Conservation (phyloP, 35 echinoderm and acorn worm species). For the Lytechinus variegatus region DNA sequence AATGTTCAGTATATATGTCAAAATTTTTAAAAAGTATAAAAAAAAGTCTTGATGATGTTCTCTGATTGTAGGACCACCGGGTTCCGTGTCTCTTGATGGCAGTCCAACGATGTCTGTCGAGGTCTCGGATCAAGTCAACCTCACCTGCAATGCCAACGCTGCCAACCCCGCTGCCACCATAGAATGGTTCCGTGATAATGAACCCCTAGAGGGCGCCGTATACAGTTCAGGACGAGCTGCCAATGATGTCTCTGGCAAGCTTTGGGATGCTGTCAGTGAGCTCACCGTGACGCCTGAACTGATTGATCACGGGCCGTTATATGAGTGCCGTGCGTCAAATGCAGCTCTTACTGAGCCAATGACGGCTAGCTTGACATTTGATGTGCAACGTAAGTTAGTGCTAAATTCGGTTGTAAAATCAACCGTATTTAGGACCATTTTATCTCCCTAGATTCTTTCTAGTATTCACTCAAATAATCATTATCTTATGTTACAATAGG, state of each 20-base stretch:
- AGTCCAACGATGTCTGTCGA: slow-evolving; percentile 59
- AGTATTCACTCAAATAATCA: too few relatives aligned
- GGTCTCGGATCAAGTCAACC: slow-evolving; percentile 54
- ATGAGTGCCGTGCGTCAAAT: slow-evolving; percentile 73
- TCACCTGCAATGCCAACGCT: slow-evolving; percentile 65
- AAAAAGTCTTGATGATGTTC: background rate
- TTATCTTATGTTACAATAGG: too few relatives aligned
- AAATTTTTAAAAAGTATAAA: too few relatives aligned
- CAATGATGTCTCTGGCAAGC: slow-evolving; percentile 61
- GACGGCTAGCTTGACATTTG: slow-evolving; percentile 51
- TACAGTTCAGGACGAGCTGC: slow-evolving; percentile 20
- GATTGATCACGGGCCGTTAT: slow-evolving; percentile 61
- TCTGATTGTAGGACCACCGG: slow-evolving; percentile 58
- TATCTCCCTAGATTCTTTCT: too few relatives aligned
- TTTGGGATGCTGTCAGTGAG: slow-evolving; percentile 73
- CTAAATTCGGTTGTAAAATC: background rate
- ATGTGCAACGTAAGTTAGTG: slow-evolving; percentile 84
- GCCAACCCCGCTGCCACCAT: slow-evolving; percentile 78
- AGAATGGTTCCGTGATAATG: slow-evolving; percentile 64
- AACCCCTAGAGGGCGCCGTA: slow-evolving; percentile 14
- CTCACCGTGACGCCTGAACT: slow-evolving; percentile 61
- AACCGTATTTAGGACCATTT: too few relatives aligned
- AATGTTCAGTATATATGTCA: too few relatives aligned
- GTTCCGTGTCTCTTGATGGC: slow-evolving; percentile 52
- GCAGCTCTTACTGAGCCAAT: slow-evolving; percentile 60